Conservation (phyloP, 2,113 vertebrate species). For the Thamnaconus septentrionalis region DNA sequence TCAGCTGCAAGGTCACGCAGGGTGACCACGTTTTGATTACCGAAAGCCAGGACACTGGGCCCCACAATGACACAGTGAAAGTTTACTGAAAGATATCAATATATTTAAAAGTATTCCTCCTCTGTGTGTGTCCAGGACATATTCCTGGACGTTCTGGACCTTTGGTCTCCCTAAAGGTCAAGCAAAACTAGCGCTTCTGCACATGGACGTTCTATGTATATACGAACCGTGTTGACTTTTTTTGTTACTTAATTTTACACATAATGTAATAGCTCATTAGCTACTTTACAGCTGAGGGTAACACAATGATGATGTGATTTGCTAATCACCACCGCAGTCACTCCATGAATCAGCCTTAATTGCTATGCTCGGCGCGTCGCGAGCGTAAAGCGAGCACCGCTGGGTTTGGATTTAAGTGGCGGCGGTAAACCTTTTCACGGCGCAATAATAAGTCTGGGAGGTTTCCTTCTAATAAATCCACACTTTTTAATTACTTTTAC, state of each 20-base stretch:
- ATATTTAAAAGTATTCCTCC: too few relatives aligned
- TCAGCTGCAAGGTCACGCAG: too few relatives aligned
- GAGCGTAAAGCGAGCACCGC: conserved; percentile 17
- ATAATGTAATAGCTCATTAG: conserved; percentile 50
- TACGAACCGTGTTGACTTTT: conserved; percentile 24
- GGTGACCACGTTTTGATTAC: too few relatives aligned
- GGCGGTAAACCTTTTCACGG: conserved; percentile 30
- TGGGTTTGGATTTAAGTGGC: conserved; percentile 29
- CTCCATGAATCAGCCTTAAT: conserved; percentile 55
- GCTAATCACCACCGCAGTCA: conserved; percentile 50
- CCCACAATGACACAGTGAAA: too few relatives aligned
- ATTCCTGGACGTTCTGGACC: too few relatives aligned
- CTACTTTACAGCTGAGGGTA: conserved; percentile 31
- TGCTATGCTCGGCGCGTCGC: conserved; percentile 33
- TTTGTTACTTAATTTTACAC: conserved; percentile 30
- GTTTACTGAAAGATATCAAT: too few relatives aligned
- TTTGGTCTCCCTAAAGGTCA: too few relatives aligned
- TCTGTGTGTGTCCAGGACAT: too few relatives aligned
- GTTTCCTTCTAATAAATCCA: conserved; percentile 44
- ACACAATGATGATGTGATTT: conserved; percentile 46
- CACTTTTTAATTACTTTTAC: conserved; percentile 40
- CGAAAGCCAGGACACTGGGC: too few relatives aligned
- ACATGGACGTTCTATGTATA: conserved; percentile 5
- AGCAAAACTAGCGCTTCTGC: too few relatives aligned
- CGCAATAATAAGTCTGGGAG: conserved; percentile 30